These are phyloP conservation scores for Drosophila atripex DNA, from an alignment of 2,888 invertebrate species.

Conservation along the genomic window DNA sequence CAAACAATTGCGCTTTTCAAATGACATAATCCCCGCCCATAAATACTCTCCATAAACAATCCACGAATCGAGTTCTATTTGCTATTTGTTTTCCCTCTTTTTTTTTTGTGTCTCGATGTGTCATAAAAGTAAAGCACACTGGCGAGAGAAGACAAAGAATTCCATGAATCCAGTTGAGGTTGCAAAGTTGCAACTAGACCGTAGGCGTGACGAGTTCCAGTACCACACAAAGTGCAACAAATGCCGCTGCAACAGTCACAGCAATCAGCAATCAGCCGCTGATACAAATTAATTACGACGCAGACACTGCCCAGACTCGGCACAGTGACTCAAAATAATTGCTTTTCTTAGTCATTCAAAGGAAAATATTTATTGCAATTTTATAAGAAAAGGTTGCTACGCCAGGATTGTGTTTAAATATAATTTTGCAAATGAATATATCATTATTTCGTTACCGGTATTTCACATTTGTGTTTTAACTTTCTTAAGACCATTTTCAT, in stretches of 20 bases:
- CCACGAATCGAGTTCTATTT: conserved; percentile 46
- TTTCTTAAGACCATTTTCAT: too few species aligned
- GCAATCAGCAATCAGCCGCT: conserved; percentile 26
- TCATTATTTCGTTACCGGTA: too few species aligned
- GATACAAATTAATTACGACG: conserved; percentile 70
- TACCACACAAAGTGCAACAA: conserved; percentile 28
- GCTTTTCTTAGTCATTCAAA: too few species aligned
- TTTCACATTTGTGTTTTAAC: too few species aligned
- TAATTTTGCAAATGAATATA: too few species aligned
- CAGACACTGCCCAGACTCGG: conserved; percentile 57
- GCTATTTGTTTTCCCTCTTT: conserved; percentile 9
- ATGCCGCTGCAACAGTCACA: conserved; percentile 10
- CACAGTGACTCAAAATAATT: not conserved
- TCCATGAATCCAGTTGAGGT: not conserved
- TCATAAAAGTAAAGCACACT: conserved; percentile 23
- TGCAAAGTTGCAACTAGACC: not conserved
- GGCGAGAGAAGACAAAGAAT: not conserved
- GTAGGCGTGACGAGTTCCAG: conserved; percentile 55
- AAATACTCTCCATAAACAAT: conserved; percentile 57
- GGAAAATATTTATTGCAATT: too few species aligned
- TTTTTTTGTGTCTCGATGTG: conserved; percentile 12
- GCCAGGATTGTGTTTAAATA: too few species aligned
- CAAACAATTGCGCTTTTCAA: conserved; percentile 61
- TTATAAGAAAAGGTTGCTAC: too few species aligned
- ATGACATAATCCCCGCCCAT: conserved; percentile 66